Percentiles rank a stretch among this genome's conserved stretches.
phyloP scores from a whole-genome alignment of 2,113 vertebrate genomes.

The Pomatostomus ruficeps region DNA sequence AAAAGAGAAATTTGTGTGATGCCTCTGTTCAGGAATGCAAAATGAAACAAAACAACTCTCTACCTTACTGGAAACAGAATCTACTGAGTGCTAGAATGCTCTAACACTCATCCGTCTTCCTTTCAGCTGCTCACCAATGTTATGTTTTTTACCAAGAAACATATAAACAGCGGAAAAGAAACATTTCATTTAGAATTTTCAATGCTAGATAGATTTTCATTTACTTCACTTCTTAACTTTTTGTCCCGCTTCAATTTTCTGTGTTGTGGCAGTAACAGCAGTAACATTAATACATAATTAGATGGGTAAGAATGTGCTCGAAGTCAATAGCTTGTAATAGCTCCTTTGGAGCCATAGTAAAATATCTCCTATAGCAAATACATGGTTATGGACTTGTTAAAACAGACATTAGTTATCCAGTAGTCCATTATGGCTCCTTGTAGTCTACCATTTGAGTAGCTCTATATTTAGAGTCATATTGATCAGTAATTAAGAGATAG shows the following conservation, averaged over 20 bases:
- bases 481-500: constrained; percentile 66
- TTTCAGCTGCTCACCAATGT: not conserved
- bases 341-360: constrained; percentile 65
- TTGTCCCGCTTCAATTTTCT: not conserved
- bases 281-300: constrained; percentile 36
- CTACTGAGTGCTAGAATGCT: not conserved
- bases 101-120: not conserved
- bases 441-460: constrained; percentile 68
- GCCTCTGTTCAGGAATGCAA: not conserved
- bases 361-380: constrained; percentile 67
- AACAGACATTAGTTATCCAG: constrained; percentile 74
- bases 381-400: constrained; percentile 75
- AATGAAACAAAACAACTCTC: not conserved
- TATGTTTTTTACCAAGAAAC: not conserved
- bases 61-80: not conserved
- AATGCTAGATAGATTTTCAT: not conserved
- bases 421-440: constrained; percentile 74
- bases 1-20: not conserved
- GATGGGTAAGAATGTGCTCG: constrained; percentile 5
- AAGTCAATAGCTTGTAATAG: constrained; percentile 53
- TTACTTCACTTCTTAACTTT: not conserved
- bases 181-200: not conserved
- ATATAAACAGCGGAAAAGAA: not conserved
- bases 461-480: constrained; percentile 74
- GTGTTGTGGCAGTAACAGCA: not conserved